These are phyloP conservation scores for Tor tambroides DNA, from an alignment of 2,113 vertebrate species.

Conservation along the genomic window DNA sequence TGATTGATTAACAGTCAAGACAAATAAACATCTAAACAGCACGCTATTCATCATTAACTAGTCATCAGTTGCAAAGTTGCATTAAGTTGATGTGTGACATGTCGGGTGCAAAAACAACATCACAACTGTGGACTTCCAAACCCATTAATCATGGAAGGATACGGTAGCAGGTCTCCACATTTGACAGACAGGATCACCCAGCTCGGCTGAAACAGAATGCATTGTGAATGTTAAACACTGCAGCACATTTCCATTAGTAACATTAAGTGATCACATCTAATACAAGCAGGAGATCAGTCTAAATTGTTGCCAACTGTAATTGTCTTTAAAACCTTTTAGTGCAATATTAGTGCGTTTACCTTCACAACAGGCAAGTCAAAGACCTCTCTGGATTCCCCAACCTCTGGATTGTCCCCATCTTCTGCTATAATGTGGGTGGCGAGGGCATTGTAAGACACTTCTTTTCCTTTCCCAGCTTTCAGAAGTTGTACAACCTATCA, in stretches of 20 bases:
- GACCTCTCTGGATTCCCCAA: conserved; percentile 95
- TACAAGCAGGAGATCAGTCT: background rate
- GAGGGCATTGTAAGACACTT: conserved; percentile 95
- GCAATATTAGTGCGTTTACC: conserved; percentile 69
- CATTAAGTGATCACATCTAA: background rate
- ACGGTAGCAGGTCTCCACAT: conserved; percentile 96
- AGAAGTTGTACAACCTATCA: conserved; percentile 89
- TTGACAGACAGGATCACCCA: conserved; percentile 94
- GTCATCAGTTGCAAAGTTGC: background rate
- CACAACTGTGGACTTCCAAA: background rate
- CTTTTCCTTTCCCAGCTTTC: conserved; percentile 94
- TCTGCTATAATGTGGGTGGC: conserved; percentile 97
- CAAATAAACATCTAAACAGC: conserved; percentile 19
- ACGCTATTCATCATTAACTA: background rate
- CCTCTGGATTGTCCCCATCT: conserved; percentile 96
- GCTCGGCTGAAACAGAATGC: conserved; percentile 84
- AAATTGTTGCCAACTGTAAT: background rate
- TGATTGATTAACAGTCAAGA: conserved; percentile 79
- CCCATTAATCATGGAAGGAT: conserved; percentile 80
- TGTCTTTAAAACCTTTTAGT: background rate
- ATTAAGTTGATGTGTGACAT: background rate
- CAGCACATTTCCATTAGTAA: background rate
- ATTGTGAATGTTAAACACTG: background rate
- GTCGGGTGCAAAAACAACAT: background rate
- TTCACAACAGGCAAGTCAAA: conserved; percentile 97